Base-by-base conservation (phyloP, 2,888 invertebrate species). In the Nebria brevicollis region DNA sequence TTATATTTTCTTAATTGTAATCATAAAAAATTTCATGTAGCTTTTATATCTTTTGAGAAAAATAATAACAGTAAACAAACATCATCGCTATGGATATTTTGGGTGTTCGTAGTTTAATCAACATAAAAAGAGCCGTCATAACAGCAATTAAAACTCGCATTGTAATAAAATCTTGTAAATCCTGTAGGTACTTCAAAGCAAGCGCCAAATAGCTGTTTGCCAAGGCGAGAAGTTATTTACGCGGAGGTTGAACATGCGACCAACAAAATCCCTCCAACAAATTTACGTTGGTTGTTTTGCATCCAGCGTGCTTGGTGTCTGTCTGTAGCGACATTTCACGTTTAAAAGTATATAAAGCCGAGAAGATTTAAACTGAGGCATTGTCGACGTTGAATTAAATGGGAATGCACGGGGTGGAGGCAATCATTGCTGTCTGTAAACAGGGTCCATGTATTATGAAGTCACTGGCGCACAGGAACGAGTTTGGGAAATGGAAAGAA, bases 361-460 rank as follows among this genome's bases (percentile, higher is more conserved):
- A 13, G 54, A 54, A 54, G 54, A 54, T 54, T 54, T 54, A 54
- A 54, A 54, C 54, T 54, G 54, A 54, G 54, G 54, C 54, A 54
- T 54, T 54, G 54, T 54, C 54, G 54, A 54, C 54, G 54, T 3
- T 7, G 11, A 54, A 54, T 54, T 54, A 54, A 54, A 54, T 54
- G 54, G 13, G 13, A 54, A 54, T 54, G 13, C 54, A 7, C 54
- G 72, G 20, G 78, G 70, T 20, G 70, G 78, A 66, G 20, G 66
- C 78, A 78, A 78, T 78, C 73, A 78, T 73, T 77, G 78, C 78
- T 78, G 11, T 54, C 54, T 54, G 78, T 78, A 78, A 78, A 78
- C 78, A 78, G 78, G 66, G 41, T 43, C 74, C 73, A 78, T 78
- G 78, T 66, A 78, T 78, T 78, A 74, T 78, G 73, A 34, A 66